Percentiles rank a stretch among this genome's conserved stretches.
Evolutionary conservation across 2,888 invertebrate species (phyloP).

Genomic region (Agrenia bidenticulata): DNA sequence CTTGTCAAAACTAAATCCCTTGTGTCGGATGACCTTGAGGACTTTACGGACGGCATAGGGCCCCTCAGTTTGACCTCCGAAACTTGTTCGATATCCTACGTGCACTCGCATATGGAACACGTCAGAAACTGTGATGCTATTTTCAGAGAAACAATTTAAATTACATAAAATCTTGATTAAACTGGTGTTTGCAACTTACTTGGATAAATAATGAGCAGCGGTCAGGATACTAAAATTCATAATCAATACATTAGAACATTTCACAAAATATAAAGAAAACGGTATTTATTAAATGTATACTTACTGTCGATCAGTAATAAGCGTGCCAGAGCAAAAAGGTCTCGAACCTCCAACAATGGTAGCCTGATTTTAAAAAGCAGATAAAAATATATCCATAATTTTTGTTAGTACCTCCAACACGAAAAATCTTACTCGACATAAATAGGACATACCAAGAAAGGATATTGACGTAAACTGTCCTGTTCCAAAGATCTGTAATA

Average conservation of each 20-base stretch:
- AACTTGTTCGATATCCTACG: constrained; percentile 35
- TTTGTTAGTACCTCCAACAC: too few species aligned
- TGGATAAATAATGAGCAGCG: constrained; percentile 37
- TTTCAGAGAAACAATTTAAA: neutral
- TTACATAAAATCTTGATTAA: neutral
- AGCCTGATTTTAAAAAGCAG: constrained; percentile 30
- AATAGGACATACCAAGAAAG: constrained; percentile 32
- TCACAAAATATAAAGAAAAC: neutral
- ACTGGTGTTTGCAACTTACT: constrained; percentile 22
- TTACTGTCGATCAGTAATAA: constrained; percentile 34
- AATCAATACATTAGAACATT: too few species aligned
- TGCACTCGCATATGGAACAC: constrained; percentile 45
- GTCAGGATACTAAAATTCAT: constrained; percentile 30
- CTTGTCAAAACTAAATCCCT: constrained; percentile 42
- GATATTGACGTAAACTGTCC: constrained; percentile 37
- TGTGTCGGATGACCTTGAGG: constrained; percentile 41
- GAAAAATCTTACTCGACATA: neutral
- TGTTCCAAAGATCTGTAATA: constrained; percentile 35
- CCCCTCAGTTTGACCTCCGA: constrained; percentile 37
- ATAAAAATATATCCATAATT: too few species aligned
- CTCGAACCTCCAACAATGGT: constrained; percentile 41
- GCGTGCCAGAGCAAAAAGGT: constrained; percentile 35
- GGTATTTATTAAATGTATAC: neutral
- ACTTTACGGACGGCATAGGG: constrained; percentile 42
- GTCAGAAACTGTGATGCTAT: constrained; percentile 39